A percentile compares a stretch with the other conserved stretches of the same genome.
These are phyloP conservation scores for Tachina grossa DNA, from an alignment of 2,888 invertebrate genomes.

Conservation along the genomic window DNA sequence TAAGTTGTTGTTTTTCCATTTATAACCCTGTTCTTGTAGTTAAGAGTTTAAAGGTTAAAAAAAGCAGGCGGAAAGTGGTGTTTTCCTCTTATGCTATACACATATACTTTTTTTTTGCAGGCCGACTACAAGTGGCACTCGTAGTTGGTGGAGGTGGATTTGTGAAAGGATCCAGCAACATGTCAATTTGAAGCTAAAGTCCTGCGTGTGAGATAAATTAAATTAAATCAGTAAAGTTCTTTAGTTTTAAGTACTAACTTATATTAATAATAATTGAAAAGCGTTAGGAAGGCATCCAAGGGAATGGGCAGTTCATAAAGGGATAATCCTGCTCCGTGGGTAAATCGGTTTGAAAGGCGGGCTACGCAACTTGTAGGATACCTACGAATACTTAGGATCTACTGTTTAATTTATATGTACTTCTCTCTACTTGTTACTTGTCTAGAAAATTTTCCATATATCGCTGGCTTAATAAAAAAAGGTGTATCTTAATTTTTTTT, in stretches of 20 bases:
- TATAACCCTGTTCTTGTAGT: conserved; percentile 27
- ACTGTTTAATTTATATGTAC: background rate
- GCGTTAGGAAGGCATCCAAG: too few species aligned
- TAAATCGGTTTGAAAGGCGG: background rate
- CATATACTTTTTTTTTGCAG: background rate
- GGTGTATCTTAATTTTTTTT: too few species aligned
- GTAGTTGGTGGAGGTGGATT: background rate
- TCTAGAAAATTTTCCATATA: background rate
- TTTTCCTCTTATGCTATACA: conserved; percentile 1
- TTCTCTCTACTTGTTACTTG: conserved; percentile 18
- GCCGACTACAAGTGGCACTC: conserved; percentile 25
- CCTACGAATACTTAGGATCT: background rate
- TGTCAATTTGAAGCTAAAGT: background rate
- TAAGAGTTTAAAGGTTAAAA: conserved; percentile 24
- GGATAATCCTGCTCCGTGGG: too few species aligned
- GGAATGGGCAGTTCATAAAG: too few species aligned
- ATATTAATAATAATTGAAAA: too few species aligned
- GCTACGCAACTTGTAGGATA: too few species aligned
- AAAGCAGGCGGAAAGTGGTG: conserved; percentile 28
- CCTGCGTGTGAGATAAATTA: background rate
- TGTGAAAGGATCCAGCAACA: background rate
- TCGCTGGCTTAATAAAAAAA: too few species aligned
- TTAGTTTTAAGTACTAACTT: too few species aligned
- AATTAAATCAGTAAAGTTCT: too few species aligned
- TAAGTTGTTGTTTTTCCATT: conserved; percentile 21